Percentiles rank a stretch among this genome's conserved stretches.
Evolutionary conservation across 2,888 invertebrate species (phyloP).

Genomic region (Diarsia mendica): DNA sequence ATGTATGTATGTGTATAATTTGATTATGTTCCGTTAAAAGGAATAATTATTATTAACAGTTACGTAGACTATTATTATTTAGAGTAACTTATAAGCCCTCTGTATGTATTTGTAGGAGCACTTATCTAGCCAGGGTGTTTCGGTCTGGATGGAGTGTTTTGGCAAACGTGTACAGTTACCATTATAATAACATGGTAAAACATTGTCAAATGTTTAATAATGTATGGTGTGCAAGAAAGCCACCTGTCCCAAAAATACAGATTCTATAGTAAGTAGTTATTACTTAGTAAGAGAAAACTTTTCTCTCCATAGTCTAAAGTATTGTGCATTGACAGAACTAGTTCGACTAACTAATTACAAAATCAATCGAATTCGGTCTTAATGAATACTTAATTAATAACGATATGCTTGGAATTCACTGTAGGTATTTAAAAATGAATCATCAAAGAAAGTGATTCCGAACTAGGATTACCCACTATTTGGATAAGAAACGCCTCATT

Average conservation of each 20-base stretch:
- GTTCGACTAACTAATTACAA: conserved; percentile 9
- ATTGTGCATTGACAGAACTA: not conserved
- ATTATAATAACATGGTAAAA: no score
- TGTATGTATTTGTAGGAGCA: not conserved
- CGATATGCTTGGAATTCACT: conserved; percentile 12
- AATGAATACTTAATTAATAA: conserved; percentile 13
- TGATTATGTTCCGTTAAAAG: not conserved
- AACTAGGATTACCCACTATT: not conserved
- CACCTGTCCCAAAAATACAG: no score
- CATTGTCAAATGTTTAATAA: no score
- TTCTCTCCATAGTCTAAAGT: not conserved
- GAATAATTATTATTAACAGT: not conserved
- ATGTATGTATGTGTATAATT: no score
- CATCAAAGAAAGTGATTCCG: not conserved
- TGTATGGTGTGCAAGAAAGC: no score
- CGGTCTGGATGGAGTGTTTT: no score
- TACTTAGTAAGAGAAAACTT: not conserved
- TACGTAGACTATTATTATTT: not conserved
- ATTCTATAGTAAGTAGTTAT: not conserved
- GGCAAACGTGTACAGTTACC: no score
- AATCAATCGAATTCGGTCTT: not conserved
- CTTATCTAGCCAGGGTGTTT: not conserved
- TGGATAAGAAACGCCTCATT: not conserved
- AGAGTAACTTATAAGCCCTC: not conserved
- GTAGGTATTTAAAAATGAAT: not conserved